A percentile compares a stretch with the other conserved stretches of the same genome.
Evolutionary conservation across 2,888 invertebrate species (phyloP).

Genomic region (Choreutis nemorana): DNA sequence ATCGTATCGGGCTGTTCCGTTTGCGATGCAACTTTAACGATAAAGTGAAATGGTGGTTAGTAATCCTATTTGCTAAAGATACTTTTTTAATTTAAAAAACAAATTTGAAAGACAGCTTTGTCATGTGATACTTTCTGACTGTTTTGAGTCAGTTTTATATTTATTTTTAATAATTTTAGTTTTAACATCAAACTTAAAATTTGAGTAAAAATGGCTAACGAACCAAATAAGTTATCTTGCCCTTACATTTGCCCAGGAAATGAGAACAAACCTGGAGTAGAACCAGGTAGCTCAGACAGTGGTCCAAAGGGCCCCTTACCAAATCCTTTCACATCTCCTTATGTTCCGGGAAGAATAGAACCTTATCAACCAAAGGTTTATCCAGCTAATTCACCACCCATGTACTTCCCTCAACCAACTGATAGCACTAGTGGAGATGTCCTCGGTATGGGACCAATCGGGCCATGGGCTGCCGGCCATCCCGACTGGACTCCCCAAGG

Average conservation of each 20-base stretch:
- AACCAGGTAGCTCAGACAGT: conserved; percentile 17
- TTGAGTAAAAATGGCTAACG: conserved; percentile 22
- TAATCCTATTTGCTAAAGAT: too few relatives aligned
- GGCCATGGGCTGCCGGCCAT: conserved; percentile 80
- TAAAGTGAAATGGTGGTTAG: too few relatives aligned
- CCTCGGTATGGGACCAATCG: conserved; percentile 50
- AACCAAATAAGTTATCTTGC: conserved; percentile 21
- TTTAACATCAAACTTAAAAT: conserved; percentile 19
- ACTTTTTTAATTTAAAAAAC: too few relatives aligned
- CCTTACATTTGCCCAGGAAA: conserved; percentile 35
- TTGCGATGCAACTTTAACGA: too few relatives aligned
- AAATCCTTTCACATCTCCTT: conserved; percentile 22
- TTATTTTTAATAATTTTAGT: neutral
- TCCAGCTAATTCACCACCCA: conserved; percentile 40
- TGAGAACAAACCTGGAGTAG: neutral
- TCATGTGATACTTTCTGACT: neutral
- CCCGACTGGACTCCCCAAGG: conserved; percentile 77
- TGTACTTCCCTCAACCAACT: conserved; percentile 44
- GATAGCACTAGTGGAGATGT: conserved; percentile 51
- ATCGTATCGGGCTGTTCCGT: too few relatives aligned
- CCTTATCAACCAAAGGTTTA: conserved; percentile 34
- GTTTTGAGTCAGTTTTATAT: neutral
- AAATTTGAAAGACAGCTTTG: neutral
- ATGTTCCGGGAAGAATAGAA: conserved; percentile 36
- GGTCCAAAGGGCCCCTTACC: conserved; percentile 13